Evolutionary conservation across 2,888 invertebrate species (phyloP).

Genomic region (Dryobota labecula): DNA sequence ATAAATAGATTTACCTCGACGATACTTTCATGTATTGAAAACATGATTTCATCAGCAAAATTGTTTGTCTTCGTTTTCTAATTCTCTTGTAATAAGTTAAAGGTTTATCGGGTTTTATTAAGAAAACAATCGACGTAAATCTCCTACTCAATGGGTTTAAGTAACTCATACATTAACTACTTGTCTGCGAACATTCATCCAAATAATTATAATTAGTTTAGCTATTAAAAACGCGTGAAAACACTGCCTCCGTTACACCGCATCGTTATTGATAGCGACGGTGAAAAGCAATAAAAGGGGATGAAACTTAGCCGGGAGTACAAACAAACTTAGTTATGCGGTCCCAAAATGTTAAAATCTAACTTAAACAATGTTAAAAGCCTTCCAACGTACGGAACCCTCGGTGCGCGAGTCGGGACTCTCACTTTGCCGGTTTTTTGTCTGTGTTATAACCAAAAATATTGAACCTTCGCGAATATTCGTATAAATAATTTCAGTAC

Average conservation of each 20-base stretch:
- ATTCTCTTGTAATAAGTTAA: neutral
- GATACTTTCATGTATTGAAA: neutral
- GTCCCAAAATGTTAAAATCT: neutral
- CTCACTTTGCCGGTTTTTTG: neutral
- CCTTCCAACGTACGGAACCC: neutral
- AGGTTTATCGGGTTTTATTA: neutral
- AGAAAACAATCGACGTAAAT: neutral
- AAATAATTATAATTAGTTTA: neutral
- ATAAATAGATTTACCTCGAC: neutral
- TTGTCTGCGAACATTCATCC: no score
- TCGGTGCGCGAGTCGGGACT: neutral
- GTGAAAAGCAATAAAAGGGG: neutral
- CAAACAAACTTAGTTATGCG: neutral
- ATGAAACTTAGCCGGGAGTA: neutral
- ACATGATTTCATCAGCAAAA: no score
- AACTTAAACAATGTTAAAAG: neutral
- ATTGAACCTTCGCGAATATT: neutral
- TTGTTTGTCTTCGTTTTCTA: no score
- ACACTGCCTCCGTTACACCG: neutral
- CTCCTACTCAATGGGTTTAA: neutral
- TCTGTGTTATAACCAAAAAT: neutral
- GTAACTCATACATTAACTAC: no score
- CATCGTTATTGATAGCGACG: neutral
- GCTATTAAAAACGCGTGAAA: neutral
- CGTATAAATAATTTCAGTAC: neutral